Conservation (phyloP, 2,113 vertebrate species). For the Myocastor coypus region DNA sequence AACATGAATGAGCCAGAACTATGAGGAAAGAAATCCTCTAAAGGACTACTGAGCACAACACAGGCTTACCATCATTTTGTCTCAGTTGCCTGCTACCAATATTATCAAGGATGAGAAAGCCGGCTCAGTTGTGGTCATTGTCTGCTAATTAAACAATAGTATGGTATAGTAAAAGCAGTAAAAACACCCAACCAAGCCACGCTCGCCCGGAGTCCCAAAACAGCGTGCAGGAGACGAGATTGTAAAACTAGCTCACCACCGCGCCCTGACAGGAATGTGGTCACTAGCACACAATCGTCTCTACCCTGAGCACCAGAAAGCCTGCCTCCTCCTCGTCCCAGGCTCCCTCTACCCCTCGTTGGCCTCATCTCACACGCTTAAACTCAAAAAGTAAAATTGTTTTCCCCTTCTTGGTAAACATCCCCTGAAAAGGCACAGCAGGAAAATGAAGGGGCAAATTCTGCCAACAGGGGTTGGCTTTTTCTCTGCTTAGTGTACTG, state of each 20-base stretch:
- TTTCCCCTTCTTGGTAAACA: not conserved
- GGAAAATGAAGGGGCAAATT: conserved; percentile 65
- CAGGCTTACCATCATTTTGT: conserved; percentile 88
- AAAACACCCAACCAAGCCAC: conserved; percentile 78
- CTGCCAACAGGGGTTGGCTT: not conserved
- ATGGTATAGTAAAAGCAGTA: conserved; percentile 78
- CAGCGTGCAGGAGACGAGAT: conserved; percentile 69
- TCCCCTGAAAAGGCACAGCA: not conserved
- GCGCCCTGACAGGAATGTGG: not conserved
- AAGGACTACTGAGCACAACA: conserved; percentile 87
- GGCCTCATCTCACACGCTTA: not conserved
- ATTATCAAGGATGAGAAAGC: conserved; percentile 85
- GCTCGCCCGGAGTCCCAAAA: not conserved
- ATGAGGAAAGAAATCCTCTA: conserved; percentile 89
- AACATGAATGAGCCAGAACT: conserved; percentile 88
- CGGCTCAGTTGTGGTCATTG: conserved; percentile 83
- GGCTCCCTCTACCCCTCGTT: not conserved
- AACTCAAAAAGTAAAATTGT: not conserved
- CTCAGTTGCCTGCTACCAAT: conserved; percentile 85
- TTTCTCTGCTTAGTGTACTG: conserved; percentile 69
- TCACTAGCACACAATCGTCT: not conserved
- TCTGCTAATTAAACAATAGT: conserved; percentile 85
- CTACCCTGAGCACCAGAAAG: not conserved
- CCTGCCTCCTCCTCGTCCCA: not conserved
- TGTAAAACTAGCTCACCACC: conserved; percentile 9